A percentile compares a stretch with the other conserved stretches of the same genome.
Evolutionary conservation across 2,113 vertebrate species (phyloP).

Genomic region (Meleagris gallopavo): DNA sequence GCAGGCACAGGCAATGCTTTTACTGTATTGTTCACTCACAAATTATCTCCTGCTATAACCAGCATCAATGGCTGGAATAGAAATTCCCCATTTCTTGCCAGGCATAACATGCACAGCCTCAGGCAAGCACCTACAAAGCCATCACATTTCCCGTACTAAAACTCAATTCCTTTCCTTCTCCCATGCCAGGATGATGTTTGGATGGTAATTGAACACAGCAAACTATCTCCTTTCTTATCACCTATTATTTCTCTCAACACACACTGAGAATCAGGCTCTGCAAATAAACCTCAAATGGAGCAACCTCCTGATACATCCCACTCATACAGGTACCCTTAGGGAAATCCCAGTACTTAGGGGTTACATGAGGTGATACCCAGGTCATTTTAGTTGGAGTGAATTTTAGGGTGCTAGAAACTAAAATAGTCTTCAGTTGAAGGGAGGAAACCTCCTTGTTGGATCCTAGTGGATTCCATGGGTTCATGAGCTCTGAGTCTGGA

Average conservation of each 20-base stretch:
- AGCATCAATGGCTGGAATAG: not conserved
- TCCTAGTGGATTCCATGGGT: not conserved
- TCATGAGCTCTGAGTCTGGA: not conserved
- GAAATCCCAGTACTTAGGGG: not conserved
- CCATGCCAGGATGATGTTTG: not conserved
- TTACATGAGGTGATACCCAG: not conserved
- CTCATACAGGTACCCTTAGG: not conserved
- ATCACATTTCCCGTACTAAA: not conserved
- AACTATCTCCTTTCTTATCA: not conserved
- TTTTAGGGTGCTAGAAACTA: not conserved
- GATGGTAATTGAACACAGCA: not conserved
- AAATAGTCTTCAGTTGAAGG: not conserved
- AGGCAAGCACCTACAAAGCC: not conserved
- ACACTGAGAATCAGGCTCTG: not conserved
- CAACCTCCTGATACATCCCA: rapidly evolving
- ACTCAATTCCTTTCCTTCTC: not conserved
- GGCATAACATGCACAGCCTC: not conserved
- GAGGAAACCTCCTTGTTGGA: not conserved
- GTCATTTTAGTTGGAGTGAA: not conserved
- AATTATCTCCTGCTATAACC: not conserved
- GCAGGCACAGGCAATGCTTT: not conserved
- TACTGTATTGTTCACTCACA: not conserved
- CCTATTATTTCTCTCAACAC: not conserved
- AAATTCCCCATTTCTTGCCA: not conserved
- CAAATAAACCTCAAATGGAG: not conserved